phyloP scores from a whole-genome alignment of 2,888 invertebrate genomes.

The Pollenia griseotomentosa region DNA sequence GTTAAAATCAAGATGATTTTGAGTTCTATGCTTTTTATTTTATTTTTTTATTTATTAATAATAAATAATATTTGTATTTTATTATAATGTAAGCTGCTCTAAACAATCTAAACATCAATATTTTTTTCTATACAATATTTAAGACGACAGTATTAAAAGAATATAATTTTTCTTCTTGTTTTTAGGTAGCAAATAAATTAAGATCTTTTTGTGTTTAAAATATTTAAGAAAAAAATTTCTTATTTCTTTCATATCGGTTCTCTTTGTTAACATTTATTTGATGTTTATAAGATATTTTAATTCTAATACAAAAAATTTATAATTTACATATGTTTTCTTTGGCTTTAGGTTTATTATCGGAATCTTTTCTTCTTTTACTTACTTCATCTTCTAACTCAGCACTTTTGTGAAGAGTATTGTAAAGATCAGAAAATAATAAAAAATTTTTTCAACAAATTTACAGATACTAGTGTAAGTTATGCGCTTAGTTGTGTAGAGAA shows the following conservation, averaged over 20 bases:
- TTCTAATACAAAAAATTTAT: slow-evolving; percentile 40
- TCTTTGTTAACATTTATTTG: slow-evolving; percentile 52
- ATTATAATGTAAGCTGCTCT: slow-evolving; percentile 66
- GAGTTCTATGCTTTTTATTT: background rate
- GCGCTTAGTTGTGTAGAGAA: slow-evolving; percentile 67
- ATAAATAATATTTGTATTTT: slow-evolving; percentile 38
- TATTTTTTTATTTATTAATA: slow-evolving; percentile 21
- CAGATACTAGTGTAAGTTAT: slow-evolving; percentile 74
- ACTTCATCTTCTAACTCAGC: slow-evolving; percentile 8
- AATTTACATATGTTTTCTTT: slow-evolving; percentile 61
- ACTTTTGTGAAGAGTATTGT: background rate
- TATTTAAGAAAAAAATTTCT: slow-evolving; percentile 7
- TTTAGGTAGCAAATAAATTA: slow-evolving; percentile 73
- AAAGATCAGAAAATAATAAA: background rate
- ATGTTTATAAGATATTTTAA: slow-evolving; percentile 68
- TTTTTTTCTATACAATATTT: slow-evolving; percentile 11
- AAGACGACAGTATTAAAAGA: slow-evolving; percentile 39
- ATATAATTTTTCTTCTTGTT: slow-evolving; percentile 44
- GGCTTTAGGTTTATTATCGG: background rate
- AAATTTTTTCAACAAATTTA: slow-evolving; percentile 71
- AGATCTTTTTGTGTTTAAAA: slow-evolving; percentile 52
- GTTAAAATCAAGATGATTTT: slow-evolving; percentile 41
- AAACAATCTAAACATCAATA: slow-evolving; percentile 62
- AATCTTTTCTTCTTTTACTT: slow-evolving; percentile 14
- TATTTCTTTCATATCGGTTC: slow-evolving; percentile 33